Evolutionary conservation across 2,797 vertebrate genomes (phyloP), one percentile per base, ranked within the genome.

Genomic region (Gadopsis bispinosus): DNA sequence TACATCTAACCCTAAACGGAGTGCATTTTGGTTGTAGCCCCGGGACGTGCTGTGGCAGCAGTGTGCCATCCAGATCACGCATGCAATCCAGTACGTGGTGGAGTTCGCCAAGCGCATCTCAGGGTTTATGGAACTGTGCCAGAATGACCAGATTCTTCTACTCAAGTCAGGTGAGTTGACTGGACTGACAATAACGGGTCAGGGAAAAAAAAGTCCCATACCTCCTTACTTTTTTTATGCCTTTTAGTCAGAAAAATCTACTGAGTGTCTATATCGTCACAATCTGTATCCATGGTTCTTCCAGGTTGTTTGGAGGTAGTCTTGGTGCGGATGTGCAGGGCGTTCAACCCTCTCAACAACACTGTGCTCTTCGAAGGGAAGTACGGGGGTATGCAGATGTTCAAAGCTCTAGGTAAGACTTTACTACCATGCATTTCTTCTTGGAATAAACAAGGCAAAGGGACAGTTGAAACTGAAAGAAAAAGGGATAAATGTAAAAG

Each of bases 71-170:
- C 98, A 99, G 95, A 97, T 99, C 91, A 99, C 98, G 45, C 98
- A 99, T 7, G 97, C 98, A 58, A 99, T 99, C 93, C 98, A 99
- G 92, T 99, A 99, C 0, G 98, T 99, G 88, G 98, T 99, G 68
- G 98, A 99, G 95, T 99, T 99, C 66, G 98, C 98, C 58, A 99
- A 99, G 94, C 96, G 97, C 88, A 99, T 99, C 94, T 97, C 97
- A 69, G 98, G 98, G 85, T 99, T 99, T 95, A 99, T 99, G 98
- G 98, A 99, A 81, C 96, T 99, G 88, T 99, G 98, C 95, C 98
- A 99, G 93, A 99, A 99, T n/a, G 98, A 99, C 94, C 98, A 99
- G 92, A 99, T 99, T 91, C 96, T 99, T 12, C 96, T 99, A 80
- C 97, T 99, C 80, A 99, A 99, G 93, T 99, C 98, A 96, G 98